Evolutionary conservation across 2,888 invertebrate genomes (phyloP), one percentile per base, ranked within the genome.

Genomic region (Synergus laeviventris): DNA sequence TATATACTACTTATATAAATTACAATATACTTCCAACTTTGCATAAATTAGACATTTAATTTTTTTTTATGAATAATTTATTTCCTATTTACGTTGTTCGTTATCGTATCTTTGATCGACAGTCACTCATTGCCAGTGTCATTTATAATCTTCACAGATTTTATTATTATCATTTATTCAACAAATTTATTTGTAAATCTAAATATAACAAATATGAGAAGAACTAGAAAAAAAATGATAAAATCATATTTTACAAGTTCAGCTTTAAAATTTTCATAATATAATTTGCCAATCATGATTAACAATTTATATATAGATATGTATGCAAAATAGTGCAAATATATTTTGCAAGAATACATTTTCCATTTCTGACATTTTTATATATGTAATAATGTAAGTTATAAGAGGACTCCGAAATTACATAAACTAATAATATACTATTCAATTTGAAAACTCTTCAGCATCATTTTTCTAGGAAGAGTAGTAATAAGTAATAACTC

Each of bases 361-460:
- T 70, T 70, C 24, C 31, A n/a, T 31, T 31, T 49, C 49, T 70
- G 24, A 31, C 31, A 70, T 70, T 49, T 70, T 31, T 24, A 49
- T 45, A 70, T 31, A 70, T 21, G n/a, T 16, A 49, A 70, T 42
- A 45, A 62, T 38, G 8, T 42, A 45, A 62, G 38, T 24, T 31
- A 11, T 64, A 64, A 64, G 39, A 21, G 39, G 39, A 39, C 21
- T 49, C 2, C 42, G 42, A 42, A 42, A 64, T 64, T 64, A 64
- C 39, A 64, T 64, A 64, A 64, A 64, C 64, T 31, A n/a, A n/a
- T 39, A 18, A 39, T n/a, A 64, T 64, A 11, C 42, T 64, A n/a
- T 64, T 39, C 1, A 42, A 64, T 42, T 45, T 31, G 0, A 21
- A 45, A 1, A n/a, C 16, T 45, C 24, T n/a, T 45, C 14, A 45